Evolutionary conservation across 2,113 vertebrate genomes (phyloP).

Genomic region (Todiramphus chloris): DNA sequence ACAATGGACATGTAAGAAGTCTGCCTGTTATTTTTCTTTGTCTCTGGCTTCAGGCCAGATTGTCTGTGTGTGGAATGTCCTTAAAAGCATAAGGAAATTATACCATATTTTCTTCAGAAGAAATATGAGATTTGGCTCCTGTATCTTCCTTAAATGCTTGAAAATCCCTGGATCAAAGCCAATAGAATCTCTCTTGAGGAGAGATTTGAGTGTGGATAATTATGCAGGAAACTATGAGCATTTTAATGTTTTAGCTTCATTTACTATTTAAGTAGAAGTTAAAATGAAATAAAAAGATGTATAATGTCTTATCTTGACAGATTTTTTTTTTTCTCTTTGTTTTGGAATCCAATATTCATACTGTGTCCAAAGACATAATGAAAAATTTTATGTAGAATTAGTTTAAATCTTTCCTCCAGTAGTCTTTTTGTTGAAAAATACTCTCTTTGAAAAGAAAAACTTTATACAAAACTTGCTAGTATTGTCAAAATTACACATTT

Average conservation of each 20-base stretch:
- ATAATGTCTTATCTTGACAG: conserved; percentile 55
- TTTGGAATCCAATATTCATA: conserved; percentile 34
- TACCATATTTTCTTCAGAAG: neutral
- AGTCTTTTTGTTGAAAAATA: neutral
- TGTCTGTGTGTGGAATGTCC: neutral
- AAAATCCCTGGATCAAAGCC: conserved; percentile 49
- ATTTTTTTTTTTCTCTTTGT: conserved; percentile 17
- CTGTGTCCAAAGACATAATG: conserved; percentile 16
- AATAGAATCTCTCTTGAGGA: conserved; percentile 36
- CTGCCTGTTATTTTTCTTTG: neutral
- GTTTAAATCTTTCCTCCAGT: neutral
- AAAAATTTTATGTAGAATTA: neutral
- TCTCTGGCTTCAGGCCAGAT: conserved; percentile 6
- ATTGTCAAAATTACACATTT: neutral
- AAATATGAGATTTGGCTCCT: conserved; percentile 4
- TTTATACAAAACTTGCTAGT: neutral
- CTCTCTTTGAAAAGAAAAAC: neutral
- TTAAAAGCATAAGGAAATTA: neutral
- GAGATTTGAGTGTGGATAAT: conserved; percentile 33
- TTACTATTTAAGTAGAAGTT: conserved; percentile 52
- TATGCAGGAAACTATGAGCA: conserved; percentile 23
- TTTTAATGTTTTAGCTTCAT: conserved; percentile 52
- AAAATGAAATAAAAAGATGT: conserved; percentile 53
- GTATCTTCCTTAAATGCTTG: conserved; percentile 5
- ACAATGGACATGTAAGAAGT: neutral